Conservation (phyloP, 2,113 vertebrate species). For the Malurus melanocephalus region DNA sequence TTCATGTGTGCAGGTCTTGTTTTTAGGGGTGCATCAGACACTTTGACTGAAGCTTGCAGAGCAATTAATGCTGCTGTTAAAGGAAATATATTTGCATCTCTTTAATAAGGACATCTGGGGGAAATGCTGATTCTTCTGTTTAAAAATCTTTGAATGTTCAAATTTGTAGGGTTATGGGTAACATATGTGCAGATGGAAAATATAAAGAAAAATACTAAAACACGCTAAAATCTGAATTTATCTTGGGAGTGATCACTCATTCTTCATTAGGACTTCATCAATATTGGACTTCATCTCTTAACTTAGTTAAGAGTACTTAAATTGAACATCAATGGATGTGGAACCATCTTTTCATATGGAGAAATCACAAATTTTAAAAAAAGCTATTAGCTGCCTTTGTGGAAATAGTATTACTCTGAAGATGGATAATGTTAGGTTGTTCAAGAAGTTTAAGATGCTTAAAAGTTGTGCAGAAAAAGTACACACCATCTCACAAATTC, state of each 20-base stretch:
- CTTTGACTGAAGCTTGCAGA: constrained; percentile 25
- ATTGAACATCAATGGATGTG: neutral
- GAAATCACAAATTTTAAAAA: neutral
- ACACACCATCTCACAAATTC: neutral
- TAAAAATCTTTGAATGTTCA: constrained; percentile 22
- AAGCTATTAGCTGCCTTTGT: neutral
- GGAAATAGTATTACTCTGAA: neutral
- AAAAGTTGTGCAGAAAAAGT: neutral
- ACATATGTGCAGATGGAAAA: neutral
- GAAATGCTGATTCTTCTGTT: constrained; percentile 37
- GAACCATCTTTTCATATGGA: neutral
- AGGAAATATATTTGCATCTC: constrained; percentile 47
- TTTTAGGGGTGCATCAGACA: constrained; percentile 48
- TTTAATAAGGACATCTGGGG: constrained; percentile 42
- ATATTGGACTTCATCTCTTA: neutral
- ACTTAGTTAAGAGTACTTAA: neutral
- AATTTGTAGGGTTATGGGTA: neutral
- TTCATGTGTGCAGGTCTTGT: constrained; percentile 24
- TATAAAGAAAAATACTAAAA: neutral
- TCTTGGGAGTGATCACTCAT: neutral
- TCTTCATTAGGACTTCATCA: too few species aligned
- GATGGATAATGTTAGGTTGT: neutral
- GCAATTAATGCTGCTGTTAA: constrained; percentile 57
- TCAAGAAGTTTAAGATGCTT: neutral
- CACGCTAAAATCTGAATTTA: neutral